Conservation (phyloP, 2,113 vertebrate species). For the Synodontis membranacea region DNA sequence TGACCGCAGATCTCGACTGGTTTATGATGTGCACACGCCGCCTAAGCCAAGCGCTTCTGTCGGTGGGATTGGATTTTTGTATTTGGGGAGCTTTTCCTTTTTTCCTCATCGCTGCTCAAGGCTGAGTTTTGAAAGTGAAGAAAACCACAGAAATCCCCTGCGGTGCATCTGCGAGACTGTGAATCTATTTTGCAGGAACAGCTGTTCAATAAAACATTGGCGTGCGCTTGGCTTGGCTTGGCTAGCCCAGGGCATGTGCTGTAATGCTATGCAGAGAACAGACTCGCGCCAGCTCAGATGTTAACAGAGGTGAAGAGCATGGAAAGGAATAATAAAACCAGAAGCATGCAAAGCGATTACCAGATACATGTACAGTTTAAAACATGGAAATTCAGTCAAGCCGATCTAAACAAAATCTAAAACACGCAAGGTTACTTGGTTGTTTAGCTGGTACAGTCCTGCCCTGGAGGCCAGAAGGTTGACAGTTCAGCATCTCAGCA, state of each 20-base stretch:
- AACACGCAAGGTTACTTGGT: background rate
- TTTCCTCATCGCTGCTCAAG: slow-evolving; percentile 4
- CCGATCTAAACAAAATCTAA: too few relatives aligned
- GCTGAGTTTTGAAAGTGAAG: slow-evolving; percentile 6
- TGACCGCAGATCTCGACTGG: background rate
- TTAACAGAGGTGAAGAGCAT: background rate
- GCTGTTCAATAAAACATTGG: slow-evolving; percentile 30
- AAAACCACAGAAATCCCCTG: slow-evolving; percentile 13
- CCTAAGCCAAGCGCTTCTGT: background rate
- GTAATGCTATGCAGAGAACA: background rate
- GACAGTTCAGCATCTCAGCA: background rate
- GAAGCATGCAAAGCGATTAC: background rate
- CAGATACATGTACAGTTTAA: background rate
- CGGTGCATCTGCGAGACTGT: background rate
- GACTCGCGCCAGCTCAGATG: background rate
- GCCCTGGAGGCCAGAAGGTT: background rate
- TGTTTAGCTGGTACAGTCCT: background rate
- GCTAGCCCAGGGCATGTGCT: slow-evolving; percentile 1
- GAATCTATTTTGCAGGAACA: slow-evolving; percentile 18
- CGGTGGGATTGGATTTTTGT: background rate
- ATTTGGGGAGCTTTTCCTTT: background rate
- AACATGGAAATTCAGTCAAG: background rate
- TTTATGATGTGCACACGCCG: slow-evolving; percentile 10
- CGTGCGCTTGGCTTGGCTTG: background rate
- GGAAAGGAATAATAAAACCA: background rate